Percentiles rank a stretch among this genome's conserved stretches.
phyloP scores from a whole-genome alignment of 35 echinoderm and acorn worm genomes.

The Apostichopus japonicus region DNA sequence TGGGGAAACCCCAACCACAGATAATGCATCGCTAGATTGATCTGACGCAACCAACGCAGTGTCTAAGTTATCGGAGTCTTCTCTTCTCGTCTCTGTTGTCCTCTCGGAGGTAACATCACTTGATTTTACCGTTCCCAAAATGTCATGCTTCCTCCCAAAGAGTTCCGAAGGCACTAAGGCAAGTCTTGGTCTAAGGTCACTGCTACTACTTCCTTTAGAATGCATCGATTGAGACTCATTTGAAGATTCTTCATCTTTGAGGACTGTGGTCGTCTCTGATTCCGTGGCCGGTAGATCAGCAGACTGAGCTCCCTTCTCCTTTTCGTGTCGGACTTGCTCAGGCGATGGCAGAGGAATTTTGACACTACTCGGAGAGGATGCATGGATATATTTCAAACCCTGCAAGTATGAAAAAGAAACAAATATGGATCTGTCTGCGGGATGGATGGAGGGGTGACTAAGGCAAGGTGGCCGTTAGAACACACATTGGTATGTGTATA shows the following conservation, averaged over 20 bases:
- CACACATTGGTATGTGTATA: too few species aligned
- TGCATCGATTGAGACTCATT: background rate
- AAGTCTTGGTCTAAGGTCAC: background rate
- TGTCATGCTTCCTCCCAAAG: constrained; percentile 13
- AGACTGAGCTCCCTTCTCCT: background rate
- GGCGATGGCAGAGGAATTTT: constrained; percentile 17
- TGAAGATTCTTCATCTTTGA: background rate
- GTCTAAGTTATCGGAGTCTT: background rate
- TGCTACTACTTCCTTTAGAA: background rate
- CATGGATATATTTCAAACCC: constrained; percentile 51
- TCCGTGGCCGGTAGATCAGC: background rate
- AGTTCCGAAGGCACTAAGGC: constrained; percentile 10
- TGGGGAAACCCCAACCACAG: background rate
- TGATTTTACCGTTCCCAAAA: background rate
- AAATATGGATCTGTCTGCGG: too few species aligned
- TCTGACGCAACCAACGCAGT: background rate
- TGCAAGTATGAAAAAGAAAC: constrained; percentile 33
- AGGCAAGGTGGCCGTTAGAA: too few species aligned
- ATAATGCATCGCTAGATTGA: background rate
- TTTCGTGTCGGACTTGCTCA: background rate
- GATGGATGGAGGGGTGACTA: too few species aligned
- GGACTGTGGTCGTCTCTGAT: background rate
- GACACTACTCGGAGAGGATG: background rate
- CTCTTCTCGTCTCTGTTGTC: too few species aligned
- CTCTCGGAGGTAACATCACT: background rate